Evolutionary conservation across 2,888 invertebrate species (phyloP).

Genomic region (Ecliptopera silaceata): DNA sequence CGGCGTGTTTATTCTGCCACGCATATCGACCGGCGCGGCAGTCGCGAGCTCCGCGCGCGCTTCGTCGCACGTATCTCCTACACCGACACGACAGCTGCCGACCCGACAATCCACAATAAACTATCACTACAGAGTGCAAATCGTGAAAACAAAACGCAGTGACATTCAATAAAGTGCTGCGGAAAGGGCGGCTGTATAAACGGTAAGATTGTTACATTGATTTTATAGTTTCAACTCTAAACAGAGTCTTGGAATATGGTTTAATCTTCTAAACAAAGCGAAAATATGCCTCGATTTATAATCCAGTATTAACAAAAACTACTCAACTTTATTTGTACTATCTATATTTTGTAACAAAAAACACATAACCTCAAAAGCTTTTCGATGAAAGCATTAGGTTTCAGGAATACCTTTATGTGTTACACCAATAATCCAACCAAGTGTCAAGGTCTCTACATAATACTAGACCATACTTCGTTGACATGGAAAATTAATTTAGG

Average conservation of each 20-base stretch:
- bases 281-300: slow-evolving; percentile 13
- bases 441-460: background rate
- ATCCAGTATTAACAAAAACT: background rate
- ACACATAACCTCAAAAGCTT: slow-evolving; percentile 9
- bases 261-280: slow-evolving; percentile 28
- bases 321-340: background rate
- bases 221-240: slow-evolving; percentile 31
- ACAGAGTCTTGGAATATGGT: slow-evolving; percentile 40
- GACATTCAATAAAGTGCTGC: slow-evolving; percentile 62
- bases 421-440: no score
- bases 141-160: slow-evolving; percentile 48
- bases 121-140: slow-evolving; percentile 39
- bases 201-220: slow-evolving; percentile 54
- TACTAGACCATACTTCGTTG: background rate
- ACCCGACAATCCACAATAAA: slow-evolving; percentile 51
- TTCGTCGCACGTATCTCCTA: slow-evolving; percentile 53
- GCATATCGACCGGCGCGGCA: slow-evolving; percentile 77
- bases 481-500: background rate
- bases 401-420: background rate
- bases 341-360: background rate
- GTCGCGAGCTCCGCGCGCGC: slow-evolving; percentile 58
- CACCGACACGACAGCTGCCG: slow-evolving; percentile 62
- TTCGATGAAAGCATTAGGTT: background rate
- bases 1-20: slow-evolving; percentile 80
- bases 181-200: slow-evolving; percentile 65